Conservation (phyloP, 2,888 invertebrate species). For the Acronicta alni region DNA sequence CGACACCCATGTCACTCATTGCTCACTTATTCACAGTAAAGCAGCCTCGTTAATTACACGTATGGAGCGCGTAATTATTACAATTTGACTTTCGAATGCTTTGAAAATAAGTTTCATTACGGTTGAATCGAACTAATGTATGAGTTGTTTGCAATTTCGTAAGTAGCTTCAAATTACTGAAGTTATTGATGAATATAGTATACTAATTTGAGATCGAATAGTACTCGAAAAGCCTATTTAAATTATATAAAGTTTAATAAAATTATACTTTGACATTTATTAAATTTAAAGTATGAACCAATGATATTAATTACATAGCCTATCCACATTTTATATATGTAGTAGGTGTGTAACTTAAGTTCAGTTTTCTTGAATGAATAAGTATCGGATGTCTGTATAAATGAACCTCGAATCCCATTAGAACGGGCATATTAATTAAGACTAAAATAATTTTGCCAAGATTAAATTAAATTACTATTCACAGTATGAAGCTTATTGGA, state of each 20-base stretch:
- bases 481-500: slow-evolving; percentile 48
- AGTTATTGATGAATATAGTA: neutral
- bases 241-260: no score
- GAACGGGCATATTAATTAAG: slow-evolving; percentile 38
- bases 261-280: slow-evolving; percentile 1
- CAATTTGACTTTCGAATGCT: slow-evolving; percentile 33
- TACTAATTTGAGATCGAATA: neutral
- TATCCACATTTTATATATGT: no score
- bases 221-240: neutral
- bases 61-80: slow-evolving; percentile 36
- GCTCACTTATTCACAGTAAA: slow-evolving; percentile 54
- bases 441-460: slow-evolving; percentile 39
- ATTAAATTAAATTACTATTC: slow-evolving; percentile 51
- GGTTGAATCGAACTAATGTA: slow-evolving; percentile 7
- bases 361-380: no score
- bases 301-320: neutral
- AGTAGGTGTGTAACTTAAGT: no score
- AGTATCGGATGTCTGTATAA: slow-evolving; percentile 13
- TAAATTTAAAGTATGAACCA: neutral
- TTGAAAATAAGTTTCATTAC: slow-evolving; percentile 14
- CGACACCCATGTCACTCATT: slow-evolving; percentile 59
- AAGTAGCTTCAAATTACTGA: neutral
- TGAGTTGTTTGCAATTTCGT: neutral
- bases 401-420: slow-evolving; percentile 28
- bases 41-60: slow-evolving; percentile 50